Evolutionary conservation across 2,113 vertebrate genomes (phyloP).

Genomic region (Antidorcas marsupialis): DNA sequence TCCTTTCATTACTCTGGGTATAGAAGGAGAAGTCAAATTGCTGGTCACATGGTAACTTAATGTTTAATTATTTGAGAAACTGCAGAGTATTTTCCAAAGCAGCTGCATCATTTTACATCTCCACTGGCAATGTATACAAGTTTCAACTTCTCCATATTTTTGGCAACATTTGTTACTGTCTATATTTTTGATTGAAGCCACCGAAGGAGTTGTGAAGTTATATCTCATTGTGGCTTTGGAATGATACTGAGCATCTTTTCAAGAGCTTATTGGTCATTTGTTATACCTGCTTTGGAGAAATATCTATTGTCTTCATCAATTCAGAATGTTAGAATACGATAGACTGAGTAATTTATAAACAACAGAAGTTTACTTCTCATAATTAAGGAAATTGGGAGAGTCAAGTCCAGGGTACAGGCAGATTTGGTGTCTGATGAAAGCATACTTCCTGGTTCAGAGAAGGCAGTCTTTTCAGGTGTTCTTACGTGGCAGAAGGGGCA

Average conservation of each 20-base stretch:
- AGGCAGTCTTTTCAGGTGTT: background rate
- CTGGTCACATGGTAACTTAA: background rate
- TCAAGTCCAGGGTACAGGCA: background rate
- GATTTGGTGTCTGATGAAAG: background rate
- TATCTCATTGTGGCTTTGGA: background rate
- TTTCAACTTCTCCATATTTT: background rate
- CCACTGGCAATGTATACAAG: background rate
- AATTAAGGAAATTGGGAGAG: background rate
- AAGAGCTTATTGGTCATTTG: background rate
- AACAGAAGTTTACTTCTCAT: background rate
- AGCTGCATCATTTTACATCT: background rate
- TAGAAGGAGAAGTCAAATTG: background rate
- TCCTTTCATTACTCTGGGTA: background rate
- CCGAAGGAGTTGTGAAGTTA: background rate
- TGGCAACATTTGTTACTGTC: background rate
- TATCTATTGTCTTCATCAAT: background rate
- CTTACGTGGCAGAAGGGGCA: background rate
- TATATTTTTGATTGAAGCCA: background rate
- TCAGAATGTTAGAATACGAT: background rate
- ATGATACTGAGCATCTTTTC: background rate
- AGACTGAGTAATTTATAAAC: background rate
- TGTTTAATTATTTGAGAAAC: background rate
- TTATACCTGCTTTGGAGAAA: background rate
- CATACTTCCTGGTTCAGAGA: background rate
- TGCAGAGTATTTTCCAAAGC: background rate